phyloP scores from a whole-genome alignment of 1,140 invertebrate species.

The Phortica variegata region DNA sequence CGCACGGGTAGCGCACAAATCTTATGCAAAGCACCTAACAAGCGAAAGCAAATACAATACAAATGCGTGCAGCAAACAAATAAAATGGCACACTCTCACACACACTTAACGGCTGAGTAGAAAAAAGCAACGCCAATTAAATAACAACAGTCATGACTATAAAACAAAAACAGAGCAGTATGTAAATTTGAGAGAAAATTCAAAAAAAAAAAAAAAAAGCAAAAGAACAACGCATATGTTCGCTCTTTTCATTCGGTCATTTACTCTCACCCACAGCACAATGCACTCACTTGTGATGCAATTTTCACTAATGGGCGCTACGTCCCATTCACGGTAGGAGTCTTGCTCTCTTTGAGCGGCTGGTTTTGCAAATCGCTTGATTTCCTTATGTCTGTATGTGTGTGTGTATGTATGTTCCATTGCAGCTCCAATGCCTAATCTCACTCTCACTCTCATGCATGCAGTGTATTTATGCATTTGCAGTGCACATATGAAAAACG shows the following conservation, averaged over 20 bases:
- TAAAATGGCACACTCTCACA: slow-evolving; percentile 26
- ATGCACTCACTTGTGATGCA: not conserved
- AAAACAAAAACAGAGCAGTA: slow-evolving; percentile 52
- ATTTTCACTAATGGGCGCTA: slow-evolving; percentile 5
- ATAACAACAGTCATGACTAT: slow-evolving; percentile 10
- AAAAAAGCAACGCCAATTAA: slow-evolving; percentile 29
- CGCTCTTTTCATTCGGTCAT: too few relatives aligned
- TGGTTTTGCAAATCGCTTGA: slow-evolving; percentile 3
- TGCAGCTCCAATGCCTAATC: slow-evolving; percentile 5
- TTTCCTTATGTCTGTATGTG: not conserved
- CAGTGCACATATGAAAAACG: slow-evolving; percentile 10
- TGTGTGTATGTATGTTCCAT: slow-evolving; percentile 15
- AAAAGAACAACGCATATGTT: too few relatives aligned
- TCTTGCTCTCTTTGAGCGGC: not conserved
- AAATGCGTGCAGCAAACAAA: slow-evolving; percentile 7
- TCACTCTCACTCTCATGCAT: not conserved
- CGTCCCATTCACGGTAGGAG: too few relatives aligned
- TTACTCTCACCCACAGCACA: not conserved
- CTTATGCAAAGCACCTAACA: slow-evolving; percentile 46
- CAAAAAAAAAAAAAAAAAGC: too few relatives aligned
- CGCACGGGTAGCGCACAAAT: not conserved
- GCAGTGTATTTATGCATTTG: slow-evolving; percentile 45
- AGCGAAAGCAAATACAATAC: slow-evolving; percentile 33
- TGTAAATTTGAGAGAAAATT: too few relatives aligned
- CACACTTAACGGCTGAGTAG: too few relatives aligned